Evolutionary conservation across 2,888 invertebrate species (phyloP).

Genomic region (Atethmia centrago): DNA sequence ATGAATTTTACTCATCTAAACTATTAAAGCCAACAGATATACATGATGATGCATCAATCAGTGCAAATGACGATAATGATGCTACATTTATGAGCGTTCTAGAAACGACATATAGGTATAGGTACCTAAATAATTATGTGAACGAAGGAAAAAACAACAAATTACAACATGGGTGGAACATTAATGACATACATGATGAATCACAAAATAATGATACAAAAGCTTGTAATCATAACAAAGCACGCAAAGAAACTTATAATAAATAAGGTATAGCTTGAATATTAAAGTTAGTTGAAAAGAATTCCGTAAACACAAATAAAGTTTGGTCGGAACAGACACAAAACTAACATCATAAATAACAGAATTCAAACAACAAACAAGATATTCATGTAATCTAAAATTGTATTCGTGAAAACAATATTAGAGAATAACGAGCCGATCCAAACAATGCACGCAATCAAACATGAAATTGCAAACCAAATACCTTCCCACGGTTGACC

Average conservation of each 20-base stretch:
- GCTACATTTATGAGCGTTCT: conserved; percentile 23
- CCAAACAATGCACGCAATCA: conserved; percentile 69
- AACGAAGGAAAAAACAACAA: conserved; percentile 28
- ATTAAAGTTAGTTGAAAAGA: conserved; percentile 35
- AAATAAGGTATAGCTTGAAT: conserved; percentile 9
- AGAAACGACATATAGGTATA: conserved; percentile 13
- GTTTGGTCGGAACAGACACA: conserved; percentile 13
- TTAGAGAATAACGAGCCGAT: conserved; percentile 48
- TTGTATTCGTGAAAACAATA: conserved; percentile 44
- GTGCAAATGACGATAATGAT: conserved; percentile 24
- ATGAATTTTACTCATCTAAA: background rate
- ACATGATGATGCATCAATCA: conserved; percentile 7
- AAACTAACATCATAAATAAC: conserved; percentile 43
- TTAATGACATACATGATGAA: conserved; percentile 42
- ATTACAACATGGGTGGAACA: conserved; percentile 24
- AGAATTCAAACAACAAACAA: conserved; percentile 31
- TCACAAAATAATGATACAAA: conserved; percentile 50
- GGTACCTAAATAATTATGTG: conserved; percentile 30
- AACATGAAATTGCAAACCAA: conserved; percentile 77
- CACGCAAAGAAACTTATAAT: conserved; percentile 14
- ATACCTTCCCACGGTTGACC: conserved; percentile 87
- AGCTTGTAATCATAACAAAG: conserved; percentile 41
- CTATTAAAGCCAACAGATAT: background rate
- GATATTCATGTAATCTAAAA: conserved; percentile 41
- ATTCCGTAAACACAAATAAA: conserved; percentile 38